Conservation (phyloP, 2,113 vertebrate genomes). For the Zeus faber region DNA sequence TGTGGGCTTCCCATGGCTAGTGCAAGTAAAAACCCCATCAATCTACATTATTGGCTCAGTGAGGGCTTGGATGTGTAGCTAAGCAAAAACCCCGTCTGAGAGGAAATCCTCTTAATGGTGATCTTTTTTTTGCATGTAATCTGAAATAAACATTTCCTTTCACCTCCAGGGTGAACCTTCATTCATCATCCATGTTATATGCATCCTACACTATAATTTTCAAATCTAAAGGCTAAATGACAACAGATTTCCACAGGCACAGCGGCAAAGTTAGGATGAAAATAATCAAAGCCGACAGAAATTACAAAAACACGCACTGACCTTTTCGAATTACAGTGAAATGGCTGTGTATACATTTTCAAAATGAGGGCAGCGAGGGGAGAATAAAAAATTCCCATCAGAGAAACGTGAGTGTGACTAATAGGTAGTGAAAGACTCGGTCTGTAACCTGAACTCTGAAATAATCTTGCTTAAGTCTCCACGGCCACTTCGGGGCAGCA, state of each 20-base stretch:
- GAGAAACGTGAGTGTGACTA: slow-evolving; percentile 65
- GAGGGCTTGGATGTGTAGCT: slow-evolving; percentile 41
- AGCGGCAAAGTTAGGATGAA: slow-evolving; percentile 35
- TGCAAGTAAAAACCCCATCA: slow-evolving; percentile 52
- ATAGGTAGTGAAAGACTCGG: slow-evolving; percentile 53
- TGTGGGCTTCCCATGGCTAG: slow-evolving; percentile 42
- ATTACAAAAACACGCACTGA: slow-evolving; percentile 55
- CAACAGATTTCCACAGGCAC: slow-evolving; percentile 38
- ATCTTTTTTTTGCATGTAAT: slow-evolving; percentile 31
- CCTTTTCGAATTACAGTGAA: slow-evolving; percentile 49
- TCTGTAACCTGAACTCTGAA: slow-evolving; percentile 60
- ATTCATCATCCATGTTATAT: slow-evolving; percentile 36
- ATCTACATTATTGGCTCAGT: slow-evolving; percentile 56
- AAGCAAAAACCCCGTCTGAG: slow-evolving; percentile 34
- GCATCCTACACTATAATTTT: slow-evolving; percentile 21
- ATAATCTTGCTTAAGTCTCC: slow-evolving; percentile 59
- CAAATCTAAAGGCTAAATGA: slow-evolving; percentile 33
- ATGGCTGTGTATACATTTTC: slow-evolving; percentile 51
- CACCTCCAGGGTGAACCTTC: slow-evolving; percentile 27
- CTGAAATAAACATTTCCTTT: slow-evolving; percentile 44
- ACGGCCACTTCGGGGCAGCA: slow-evolving; percentile 52
- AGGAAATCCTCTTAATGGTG: slow-evolving; percentile 43
- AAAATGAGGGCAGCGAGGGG: slow-evolving; percentile 43
- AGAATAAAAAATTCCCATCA: slow-evolving; percentile 33
- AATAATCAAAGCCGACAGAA: slow-evolving; percentile 58